These are phyloP conservation scores for Calameuta pallipes DNA, from an alignment of 2,888 invertebrate genomes.

Conservation along the genomic window DNA sequence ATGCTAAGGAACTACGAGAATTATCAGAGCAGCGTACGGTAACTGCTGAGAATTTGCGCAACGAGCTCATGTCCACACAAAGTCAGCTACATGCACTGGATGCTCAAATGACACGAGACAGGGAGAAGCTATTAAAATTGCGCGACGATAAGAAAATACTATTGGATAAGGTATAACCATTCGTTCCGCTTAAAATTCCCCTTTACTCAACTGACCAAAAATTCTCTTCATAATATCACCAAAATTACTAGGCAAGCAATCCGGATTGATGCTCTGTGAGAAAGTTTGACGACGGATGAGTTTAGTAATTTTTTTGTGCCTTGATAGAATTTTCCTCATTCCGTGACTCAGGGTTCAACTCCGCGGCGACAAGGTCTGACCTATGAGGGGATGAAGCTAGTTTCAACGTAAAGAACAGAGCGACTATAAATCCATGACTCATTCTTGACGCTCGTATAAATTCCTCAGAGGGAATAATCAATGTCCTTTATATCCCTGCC, in stretches of 20 bases:
- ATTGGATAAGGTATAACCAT: slow-evolving; percentile 51
- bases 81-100: slow-evolving; percentile 52
- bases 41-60: slow-evolving; percentile 51
- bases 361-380: neutral
- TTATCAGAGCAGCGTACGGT: slow-evolving; percentile 47
- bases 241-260: neutral
- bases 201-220: neutral
- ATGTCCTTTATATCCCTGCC: neutral
- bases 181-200: neutral
- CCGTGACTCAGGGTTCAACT: neutral
- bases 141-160: slow-evolving; percentile 60
- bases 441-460: neutral
- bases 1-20: slow-evolving; percentile 41
- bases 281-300: neutral
- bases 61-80: slow-evolving; percentile 51
- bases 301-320: neutral
- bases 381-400: neutral
- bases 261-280: neutral
- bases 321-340: neutral
- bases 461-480: neutral
- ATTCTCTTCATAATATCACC: neutral
- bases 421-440: neutral
- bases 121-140: slow-evolving; percentile 58
- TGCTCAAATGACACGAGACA: slow-evolving; percentile 55
- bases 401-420: neutral